Evolutionary conservation across 2,797 vertebrate genomes (phyloP).

Genomic region (Microctenopoma lineatum): DNA sequence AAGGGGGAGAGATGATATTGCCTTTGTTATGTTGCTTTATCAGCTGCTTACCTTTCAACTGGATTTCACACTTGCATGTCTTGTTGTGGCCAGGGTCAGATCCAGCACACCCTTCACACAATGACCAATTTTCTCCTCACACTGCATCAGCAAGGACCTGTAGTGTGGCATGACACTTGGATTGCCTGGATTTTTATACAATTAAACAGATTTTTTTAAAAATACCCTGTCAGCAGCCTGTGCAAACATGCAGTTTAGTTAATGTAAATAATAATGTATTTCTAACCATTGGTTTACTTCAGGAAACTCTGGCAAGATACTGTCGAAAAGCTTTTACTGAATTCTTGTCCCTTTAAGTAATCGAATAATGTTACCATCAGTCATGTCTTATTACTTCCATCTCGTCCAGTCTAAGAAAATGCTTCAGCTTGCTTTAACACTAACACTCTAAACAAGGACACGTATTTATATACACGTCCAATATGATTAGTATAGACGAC

Average conservation of each 20-base stretch:
- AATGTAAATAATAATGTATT: neutral
- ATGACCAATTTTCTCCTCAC: slow-evolving; percentile 78
- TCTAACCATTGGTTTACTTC: no score
- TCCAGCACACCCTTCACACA: slow-evolving; percentile 80
- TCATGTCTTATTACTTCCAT: no score
- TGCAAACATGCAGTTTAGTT: neutral
- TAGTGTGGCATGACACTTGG: slow-evolving; percentile 70
- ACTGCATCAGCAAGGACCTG: slow-evolving; percentile 56
- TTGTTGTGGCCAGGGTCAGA: slow-evolving; percentile 79
- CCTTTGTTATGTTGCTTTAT: slow-evolving; percentile 84
- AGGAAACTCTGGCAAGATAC: no score
- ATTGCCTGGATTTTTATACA: slow-evolving; percentile 63
- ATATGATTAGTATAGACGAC: no score
- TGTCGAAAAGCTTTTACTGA: no score
- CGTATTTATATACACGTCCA: no score
- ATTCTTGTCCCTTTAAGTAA: no score
- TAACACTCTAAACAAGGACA: no score
- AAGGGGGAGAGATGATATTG: slow-evolving; percentile 81
- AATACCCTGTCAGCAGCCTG: neutral
- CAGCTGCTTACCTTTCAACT: slow-evolving; percentile 87
- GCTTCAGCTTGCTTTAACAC: no score
- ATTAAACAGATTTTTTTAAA: slow-evolving; percentile 17
- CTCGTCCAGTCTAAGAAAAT: no score
- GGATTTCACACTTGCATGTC: slow-evolving; percentile 88
- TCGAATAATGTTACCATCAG: no score